These are phyloP conservation scores for Nerophis lumbriciformis DNA, from an alignment of 2,113 vertebrate genomes.

Conservation along the genomic window DNA sequence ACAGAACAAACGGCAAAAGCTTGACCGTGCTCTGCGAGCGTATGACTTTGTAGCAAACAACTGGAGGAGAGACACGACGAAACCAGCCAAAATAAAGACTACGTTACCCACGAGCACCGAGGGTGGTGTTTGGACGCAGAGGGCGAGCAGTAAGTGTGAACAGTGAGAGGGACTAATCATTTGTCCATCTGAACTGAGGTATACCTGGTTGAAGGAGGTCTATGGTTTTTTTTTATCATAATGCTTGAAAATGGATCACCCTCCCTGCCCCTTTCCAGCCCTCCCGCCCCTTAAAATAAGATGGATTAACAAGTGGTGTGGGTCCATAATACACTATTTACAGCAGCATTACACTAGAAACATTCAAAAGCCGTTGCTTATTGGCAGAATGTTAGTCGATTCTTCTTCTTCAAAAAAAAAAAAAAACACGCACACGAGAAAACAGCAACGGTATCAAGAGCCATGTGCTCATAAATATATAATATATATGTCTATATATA, in stretches of 20 bases:
- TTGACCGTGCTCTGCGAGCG: neutral
- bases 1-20: no score
- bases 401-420: slow-evolving; percentile 71
- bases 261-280: slow-evolving; percentile 39
- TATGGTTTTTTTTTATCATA: slow-evolving; percentile 70
- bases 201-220: slow-evolving; percentile 99
- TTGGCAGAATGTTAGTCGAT: slow-evolving; percentile 89
- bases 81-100: slow-evolving; percentile 26
- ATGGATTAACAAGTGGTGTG: slow-evolving; percentile 75
- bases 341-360: slow-evolving; percentile 94
- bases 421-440: slow-evolving; percentile 76
- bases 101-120: slow-evolving; percentile 28
- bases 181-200: slow-evolving; percentile 88
- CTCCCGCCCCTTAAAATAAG: slow-evolving; percentile 53
- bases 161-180: slow-evolving; percentile 38
- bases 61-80: slow-evolving; percentile 13
- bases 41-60: neutral
- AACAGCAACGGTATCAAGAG: slow-evolving; percentile 77
- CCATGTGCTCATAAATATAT: slow-evolving; percentile 3
- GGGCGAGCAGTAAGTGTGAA: slow-evolving; percentile 27
- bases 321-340: slow-evolving; percentile 81
- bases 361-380: slow-evolving; percentile 99
- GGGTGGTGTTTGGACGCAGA: slow-evolving; percentile 9
- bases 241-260: slow-evolving; percentile 92
- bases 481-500: no score